Evolutionary conservation across 2,797 vertebrate species (phyloP).

Genomic region (Scolopax rusticola): DNA sequence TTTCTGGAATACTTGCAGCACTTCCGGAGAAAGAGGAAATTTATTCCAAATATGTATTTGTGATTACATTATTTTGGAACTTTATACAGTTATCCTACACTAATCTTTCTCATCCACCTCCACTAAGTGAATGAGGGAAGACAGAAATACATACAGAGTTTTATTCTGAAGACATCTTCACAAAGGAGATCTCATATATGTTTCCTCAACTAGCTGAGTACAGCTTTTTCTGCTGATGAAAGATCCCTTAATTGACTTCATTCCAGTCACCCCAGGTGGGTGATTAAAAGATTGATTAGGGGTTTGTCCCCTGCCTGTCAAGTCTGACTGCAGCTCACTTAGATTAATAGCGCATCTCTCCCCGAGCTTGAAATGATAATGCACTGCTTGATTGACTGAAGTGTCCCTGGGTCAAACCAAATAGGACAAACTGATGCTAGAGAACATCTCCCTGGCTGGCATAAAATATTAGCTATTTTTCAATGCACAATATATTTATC

Average conservation of each 20-base stretch:
- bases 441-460: not conserved
- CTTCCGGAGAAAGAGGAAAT: not conserved
- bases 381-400: slow-evolving; percentile 30
- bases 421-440: not conserved
- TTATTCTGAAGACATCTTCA: not conserved
- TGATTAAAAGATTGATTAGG: slow-evolving; percentile 71
- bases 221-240: slow-evolving; percentile 49
- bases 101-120: not conserved
- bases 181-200: not conserved
- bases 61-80: not conserved
- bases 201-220: slow-evolving; percentile 18
- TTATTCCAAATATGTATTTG: not conserved
- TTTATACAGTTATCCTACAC: not conserved
- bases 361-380: slow-evolving; percentile 43
- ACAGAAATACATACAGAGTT: not conserved
- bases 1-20: not conserved
- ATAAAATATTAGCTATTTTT: not conserved
- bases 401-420: slow-evolving; percentile 33
- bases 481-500: not conserved
- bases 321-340: slow-evolving; percentile 34
- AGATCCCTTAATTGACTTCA: slow-evolving; percentile 58
- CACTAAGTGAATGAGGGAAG: not conserved
- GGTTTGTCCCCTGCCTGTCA: slow-evolving; percentile 51
- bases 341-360: slow-evolving; percentile 23
- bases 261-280: slow-evolving; percentile 63